Evolutionary conservation across 2,797 vertebrate species (phyloP), one percentile per base, ranked within the genome.

Genomic region (Acanthurus tractus): DNA sequence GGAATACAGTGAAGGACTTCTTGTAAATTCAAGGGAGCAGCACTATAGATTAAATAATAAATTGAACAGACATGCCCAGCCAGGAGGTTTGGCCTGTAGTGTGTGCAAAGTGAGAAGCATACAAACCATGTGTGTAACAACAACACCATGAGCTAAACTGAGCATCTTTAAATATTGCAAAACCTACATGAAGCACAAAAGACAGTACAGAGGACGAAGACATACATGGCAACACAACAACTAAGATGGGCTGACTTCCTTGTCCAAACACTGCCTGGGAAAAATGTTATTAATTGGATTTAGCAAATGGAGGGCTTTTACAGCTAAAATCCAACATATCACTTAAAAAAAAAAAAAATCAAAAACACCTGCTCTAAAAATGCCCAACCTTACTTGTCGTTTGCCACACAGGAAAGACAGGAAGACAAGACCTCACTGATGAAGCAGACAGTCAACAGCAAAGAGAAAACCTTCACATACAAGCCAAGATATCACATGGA

Each of bases 201-300:
- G 25, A 79, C 8, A 2, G 70, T 40, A 71, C 62, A 82, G 20
- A 66, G 12, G 59, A 81, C 75, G 29, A 73, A 80, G 72, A 90
- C 80, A 82, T 6, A 36, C 23, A 78, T 82, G 85, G 81, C 85
- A 91, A 84, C 20, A 86, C 80, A 88, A 91, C 83, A 91, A 91
- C 40, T 87, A 88, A 88, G 80, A 70, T 79, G 57, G 74, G 34
- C 36, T n/a, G 8, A 53, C 65, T 44, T 68, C 20, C 40, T 55
- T 57, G 77, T 55, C 45, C 13, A 73, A 64, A 36, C 13, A 18
- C 1, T 53, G 46, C 46, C 20, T 72, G 40, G 40, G 23, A 63
- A 38, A 59, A 63, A 46, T 8, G 15, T 68, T 55, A 80, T 68
- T 7, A 22, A 62, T 34, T 3, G 48, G 34, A 77, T 75, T 79